Base-by-base conservation (phyloP, 2,888 invertebrate species). In the Osmoderma eremita region DNA sequence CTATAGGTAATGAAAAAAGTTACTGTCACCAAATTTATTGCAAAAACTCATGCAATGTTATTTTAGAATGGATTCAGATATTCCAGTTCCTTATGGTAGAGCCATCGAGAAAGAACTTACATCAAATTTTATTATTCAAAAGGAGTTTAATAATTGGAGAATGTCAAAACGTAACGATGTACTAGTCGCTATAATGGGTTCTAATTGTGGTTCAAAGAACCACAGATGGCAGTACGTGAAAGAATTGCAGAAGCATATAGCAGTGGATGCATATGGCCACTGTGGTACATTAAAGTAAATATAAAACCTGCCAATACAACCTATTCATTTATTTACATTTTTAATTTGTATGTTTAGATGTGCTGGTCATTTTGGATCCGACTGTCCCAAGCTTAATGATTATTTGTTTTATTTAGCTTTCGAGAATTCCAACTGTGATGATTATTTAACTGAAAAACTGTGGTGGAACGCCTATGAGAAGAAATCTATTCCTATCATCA, bases 371-470 rank as follows among this genome's bases (percentile, higher is more conserved):
- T 89, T 88, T 71, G 80, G 71, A 71, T 75, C 79, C 0, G 89
- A 91, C 76, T 91, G 91, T 72, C 78, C 82, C 1, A 71, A 79
- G 4, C 78, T 90, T 48, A 79, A 83, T 0, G 74, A 84, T 6
- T 91, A 91, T 78, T 83, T 89, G 72, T 91, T 91, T 77, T 90
- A 91, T 74, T 78, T 91, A 45, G 86, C 89, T 0, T 87, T 91
- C 70, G 91, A 91, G 78, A 91, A 91, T 75, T 86, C 88, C 0
- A 86, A 87, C 72, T 91, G 91, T 75, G 82, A 83, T 4, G 88
- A 91, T 75, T 91, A 91, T 73, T 79, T 91, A 50, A 91, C 90
- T 0, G 91, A 91, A 75, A 91, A 91, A 77, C 76, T 86, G 0
- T 91, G 88, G 80, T 87, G 89, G 84, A 85, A 90, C 72, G 88